phyloP scores from a whole-genome alignment of 2,797 vertebrate genomes.

The Poeciliopsis turneri region DNA sequence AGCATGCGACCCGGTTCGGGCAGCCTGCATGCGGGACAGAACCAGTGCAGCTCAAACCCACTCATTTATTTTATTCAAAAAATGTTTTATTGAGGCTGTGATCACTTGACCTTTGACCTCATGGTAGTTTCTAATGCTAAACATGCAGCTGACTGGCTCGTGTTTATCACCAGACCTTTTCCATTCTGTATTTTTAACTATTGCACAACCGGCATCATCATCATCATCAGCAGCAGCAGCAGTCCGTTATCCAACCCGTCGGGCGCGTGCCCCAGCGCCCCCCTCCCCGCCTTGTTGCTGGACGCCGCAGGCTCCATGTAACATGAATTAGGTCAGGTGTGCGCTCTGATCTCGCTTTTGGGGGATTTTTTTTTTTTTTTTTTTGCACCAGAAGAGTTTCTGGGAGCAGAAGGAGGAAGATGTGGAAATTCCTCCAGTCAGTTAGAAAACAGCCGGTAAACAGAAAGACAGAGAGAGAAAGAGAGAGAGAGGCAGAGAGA shows the following conservation, averaged over 20 bases:
- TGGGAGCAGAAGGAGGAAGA: not conserved
- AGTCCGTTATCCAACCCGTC: constrained; percentile 25
- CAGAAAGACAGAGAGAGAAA: constrained; percentile 27
- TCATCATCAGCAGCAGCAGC: not conserved
- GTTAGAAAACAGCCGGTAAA: constrained; percentile 45
- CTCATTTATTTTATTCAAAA: not conserved
- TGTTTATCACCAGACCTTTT: not conserved
- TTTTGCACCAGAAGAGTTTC: not conserved
- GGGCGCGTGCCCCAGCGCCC: constrained; percentile 28
- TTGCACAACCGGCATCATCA: constrained; percentile 19
- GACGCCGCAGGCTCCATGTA: not conserved
- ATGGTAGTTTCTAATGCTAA: not conserved
- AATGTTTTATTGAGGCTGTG: not conserved
- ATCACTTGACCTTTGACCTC: too few species aligned
- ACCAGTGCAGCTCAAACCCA: not conserved
- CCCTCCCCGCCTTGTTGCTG: not conserved
- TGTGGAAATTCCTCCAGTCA: constrained; percentile 65
- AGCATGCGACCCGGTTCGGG: constrained; percentile 5
- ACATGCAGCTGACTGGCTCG: not conserved
- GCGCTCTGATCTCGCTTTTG: not conserved
- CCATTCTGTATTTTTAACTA: not conserved
- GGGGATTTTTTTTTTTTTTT: not conserved
- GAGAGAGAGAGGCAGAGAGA: constrained; percentile 3
- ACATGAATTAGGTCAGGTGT: accelerated
- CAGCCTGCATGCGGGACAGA: not conserved